A percentile compares a stretch with the other conserved stretches of the same genome.
Conservation (phyloP, 2,888 invertebrate genomes). For the Thymelicus acteon region DNA sequence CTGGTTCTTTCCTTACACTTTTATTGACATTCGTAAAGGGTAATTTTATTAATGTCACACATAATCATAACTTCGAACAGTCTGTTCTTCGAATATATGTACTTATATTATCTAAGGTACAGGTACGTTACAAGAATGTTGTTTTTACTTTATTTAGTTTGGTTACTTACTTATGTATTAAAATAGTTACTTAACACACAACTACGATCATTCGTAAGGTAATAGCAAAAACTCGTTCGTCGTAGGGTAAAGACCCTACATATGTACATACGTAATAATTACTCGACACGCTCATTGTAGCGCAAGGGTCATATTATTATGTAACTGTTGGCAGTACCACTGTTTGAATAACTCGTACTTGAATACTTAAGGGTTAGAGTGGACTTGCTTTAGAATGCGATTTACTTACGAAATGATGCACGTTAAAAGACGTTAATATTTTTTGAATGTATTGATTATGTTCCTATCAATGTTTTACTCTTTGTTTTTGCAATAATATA, state of each 20-base stretch:
- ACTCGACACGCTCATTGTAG: slow-evolving; percentile 24
- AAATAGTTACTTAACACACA: neutral
- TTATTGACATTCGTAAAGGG: no score
- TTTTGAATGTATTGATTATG: no score
- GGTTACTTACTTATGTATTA: neutral
- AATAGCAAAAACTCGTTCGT: slow-evolving; percentile 13
- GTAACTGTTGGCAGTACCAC: slow-evolving; percentile 23
- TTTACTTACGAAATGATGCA: neutral
- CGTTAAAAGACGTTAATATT: no score
- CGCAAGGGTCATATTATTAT: slow-evolving; percentile 19
- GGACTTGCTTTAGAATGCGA: neutral
- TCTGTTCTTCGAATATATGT: no score
- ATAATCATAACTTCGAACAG: no score
- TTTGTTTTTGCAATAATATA: no score
- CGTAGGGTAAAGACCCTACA: slow-evolving; percentile 29
- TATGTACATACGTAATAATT: slow-evolving; percentile 29
- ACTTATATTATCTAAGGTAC: no score
- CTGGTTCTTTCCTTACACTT: no score
- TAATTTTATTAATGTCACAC: no score
- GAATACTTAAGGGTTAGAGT: slow-evolving; percentile 15
- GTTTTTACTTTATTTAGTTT: no score
- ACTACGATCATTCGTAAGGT: neutral
- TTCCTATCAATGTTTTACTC: no score
- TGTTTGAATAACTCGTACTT: slow-evolving; percentile 31
- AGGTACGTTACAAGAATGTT: no score